phyloP scores from a whole-genome alignment of 53 echinoderm and acorn worm genomes.

The Zoroaster sp. region DNA sequence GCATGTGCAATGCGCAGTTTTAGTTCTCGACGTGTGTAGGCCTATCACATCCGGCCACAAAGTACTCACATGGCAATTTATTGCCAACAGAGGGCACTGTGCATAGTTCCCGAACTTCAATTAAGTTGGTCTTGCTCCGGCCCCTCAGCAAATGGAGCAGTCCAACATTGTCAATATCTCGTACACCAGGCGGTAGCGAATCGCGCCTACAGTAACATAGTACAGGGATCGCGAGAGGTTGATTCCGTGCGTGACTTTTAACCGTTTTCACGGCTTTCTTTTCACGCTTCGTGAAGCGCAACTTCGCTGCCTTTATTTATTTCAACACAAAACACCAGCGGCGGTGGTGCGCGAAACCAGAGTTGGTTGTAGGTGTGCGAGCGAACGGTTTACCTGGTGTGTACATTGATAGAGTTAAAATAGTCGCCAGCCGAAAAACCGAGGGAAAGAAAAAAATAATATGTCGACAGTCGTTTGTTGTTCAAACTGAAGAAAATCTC shows the following conservation, averaged over 20 bases:
- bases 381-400: background rate
- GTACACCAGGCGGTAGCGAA: background rate
- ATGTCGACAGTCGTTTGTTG: no score
- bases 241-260: background rate
- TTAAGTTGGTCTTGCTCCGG: background rate
- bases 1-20: no score
- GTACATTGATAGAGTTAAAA: background rate
- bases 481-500: background rate
- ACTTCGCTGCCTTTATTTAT: background rate
- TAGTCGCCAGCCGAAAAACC: no score
- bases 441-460: background rate
- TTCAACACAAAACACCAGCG: no score
- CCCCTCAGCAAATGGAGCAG: slow-evolving; percentile 7
- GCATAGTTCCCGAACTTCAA: background rate
- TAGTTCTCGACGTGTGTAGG: no score
- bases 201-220: background rate
- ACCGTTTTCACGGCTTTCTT: background rate
- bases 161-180: background rate
- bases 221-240: background rate
- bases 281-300: background rate
- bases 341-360: background rate
- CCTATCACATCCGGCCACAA: no score
- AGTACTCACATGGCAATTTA: no score
- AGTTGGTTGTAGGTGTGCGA: no score
- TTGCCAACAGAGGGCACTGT: slow-evolving; percentile 20